These are phyloP conservation scores for Podargus strigoides DNA, from an alignment of 2,797 vertebrate genomes.

Conservation along the genomic window DNA sequence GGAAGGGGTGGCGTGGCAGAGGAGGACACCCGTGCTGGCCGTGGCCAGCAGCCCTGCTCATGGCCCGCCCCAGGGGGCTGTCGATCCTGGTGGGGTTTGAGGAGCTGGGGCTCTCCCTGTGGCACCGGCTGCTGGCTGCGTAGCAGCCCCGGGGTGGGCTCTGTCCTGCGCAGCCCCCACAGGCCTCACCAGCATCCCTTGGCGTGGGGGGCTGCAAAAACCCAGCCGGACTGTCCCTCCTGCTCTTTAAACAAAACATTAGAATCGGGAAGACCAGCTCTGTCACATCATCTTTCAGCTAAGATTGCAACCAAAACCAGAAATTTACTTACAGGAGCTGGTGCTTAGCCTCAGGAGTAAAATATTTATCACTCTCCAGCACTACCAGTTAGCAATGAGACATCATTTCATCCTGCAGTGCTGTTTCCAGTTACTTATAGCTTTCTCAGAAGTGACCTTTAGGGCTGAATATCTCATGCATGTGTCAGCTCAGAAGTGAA, in stretches of 20 bases:
- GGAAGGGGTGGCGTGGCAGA: not conserved
- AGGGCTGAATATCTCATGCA: constrained; percentile 33
- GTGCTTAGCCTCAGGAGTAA: constrained; percentile 10
- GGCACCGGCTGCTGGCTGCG: fast-evolving
- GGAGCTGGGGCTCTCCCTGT: fast-evolving
- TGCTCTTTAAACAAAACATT: not conserved
- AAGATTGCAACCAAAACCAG: not conserved
- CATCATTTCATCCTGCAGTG: constrained; percentile 30
- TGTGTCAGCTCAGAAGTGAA: constrained; percentile 54
- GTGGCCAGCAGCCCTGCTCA: not conserved
- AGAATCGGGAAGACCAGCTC: not conserved
- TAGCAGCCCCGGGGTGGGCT: fast-evolving
- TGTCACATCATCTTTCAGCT: not conserved
- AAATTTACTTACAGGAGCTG: not conserved
- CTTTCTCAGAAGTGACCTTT: constrained; percentile 54
- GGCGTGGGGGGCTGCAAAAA: fast-evolving
- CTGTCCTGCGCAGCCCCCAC: fast-evolving
- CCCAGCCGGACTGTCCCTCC: fast-evolving
- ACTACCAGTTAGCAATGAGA: not conserved
- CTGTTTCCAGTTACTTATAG: constrained; percentile 42
- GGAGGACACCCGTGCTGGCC: fast-evolving
- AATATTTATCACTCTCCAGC: not conserved
- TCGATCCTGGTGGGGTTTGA: fast-evolving
- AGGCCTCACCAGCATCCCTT: fast-evolving
- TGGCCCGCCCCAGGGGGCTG: not conserved